phyloP scores from a whole-genome alignment of 2,113 vertebrate genomes.

The Lethenteron camtschaticum region DNA sequence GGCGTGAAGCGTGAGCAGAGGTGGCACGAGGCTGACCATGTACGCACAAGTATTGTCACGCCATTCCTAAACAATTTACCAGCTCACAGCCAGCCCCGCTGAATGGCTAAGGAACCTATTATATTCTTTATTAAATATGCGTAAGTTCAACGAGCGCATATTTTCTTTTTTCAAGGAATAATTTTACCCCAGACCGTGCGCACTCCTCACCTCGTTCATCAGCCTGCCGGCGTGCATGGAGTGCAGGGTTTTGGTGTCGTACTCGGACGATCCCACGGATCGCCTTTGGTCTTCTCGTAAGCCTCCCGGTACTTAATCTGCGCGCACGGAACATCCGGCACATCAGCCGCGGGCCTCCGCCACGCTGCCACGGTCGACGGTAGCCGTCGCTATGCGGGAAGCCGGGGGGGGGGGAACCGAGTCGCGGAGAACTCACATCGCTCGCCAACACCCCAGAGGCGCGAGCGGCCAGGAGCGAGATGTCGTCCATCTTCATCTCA shows the following conservation, averaged over 20 bases:
- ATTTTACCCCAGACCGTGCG: no score
- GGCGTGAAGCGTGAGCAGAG: no score
- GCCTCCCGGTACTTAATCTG: conserved; percentile 75
- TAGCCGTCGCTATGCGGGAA: background rate
- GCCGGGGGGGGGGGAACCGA: background rate
- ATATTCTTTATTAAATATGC: no score
- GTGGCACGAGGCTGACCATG: no score
- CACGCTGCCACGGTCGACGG: background rate
- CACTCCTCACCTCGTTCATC: conserved; percentile 34
- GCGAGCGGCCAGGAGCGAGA: conserved; percentile 60
- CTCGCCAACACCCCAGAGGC: conserved; percentile 76
- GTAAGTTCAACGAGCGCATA: no score
- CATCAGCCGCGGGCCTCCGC: background rate
- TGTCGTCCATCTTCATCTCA: conserved; percentile 50
- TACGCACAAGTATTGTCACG: no score
- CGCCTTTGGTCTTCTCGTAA: conserved; percentile 62
- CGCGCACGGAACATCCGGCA: no score
- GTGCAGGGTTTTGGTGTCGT: conserved; percentile 62
- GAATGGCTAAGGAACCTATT: no score
- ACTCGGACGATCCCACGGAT: conserved; percentile 51
- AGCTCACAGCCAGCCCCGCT: no score
- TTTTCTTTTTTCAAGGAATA: no score
- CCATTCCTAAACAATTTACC: no score
- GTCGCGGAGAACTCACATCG: conserved; percentile 34
- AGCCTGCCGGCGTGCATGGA: conserved; percentile 57